phyloP scores from a whole-genome alignment of 2,888 invertebrate genomes.

The Emmelina monodactyla region DNA sequence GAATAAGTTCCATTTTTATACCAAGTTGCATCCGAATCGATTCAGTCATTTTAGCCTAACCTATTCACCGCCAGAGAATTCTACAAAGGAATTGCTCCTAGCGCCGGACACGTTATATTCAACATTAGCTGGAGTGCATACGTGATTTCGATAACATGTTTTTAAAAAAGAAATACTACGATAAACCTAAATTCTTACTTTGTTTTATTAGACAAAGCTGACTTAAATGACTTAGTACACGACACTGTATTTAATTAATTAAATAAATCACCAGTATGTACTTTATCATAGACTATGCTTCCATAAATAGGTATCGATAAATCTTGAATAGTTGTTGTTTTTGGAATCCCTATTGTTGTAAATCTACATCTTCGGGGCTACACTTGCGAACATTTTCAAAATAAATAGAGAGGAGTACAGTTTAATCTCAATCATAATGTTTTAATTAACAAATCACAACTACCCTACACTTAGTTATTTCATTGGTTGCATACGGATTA shows the following conservation, averaged over 20 bases:
- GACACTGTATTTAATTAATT: too few species aligned
- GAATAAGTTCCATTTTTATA: too few species aligned
- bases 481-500: neutral
- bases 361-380: neutral
- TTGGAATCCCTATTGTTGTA: constrained; percentile 1
- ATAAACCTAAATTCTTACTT: neutral
- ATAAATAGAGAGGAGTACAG: too few species aligned
- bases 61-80: neutral
- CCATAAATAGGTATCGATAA: neutral
- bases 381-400: neutral
- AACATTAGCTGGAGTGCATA: neutral
- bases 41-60: too few species aligned
- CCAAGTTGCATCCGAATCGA: too few species aligned
- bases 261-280: neutral
- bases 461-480: neutral
- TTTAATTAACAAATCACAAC: neutral
- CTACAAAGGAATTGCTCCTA: neutral
- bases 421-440: neutral
- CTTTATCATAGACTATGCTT: neutral
- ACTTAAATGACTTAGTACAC: neutral
- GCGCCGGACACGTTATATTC: constrained; percentile 1
- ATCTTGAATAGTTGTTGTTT: neutral
- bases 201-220: neutral
- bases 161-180: neutral
- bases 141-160: neutral